Percentiles rank a stretch among this genome's conserved stretches.
These are phyloP conservation scores for Trochalopteron elliotii DNA, from an alignment of 2,113 vertebrate genomes.

Conservation along the genomic window DNA sequence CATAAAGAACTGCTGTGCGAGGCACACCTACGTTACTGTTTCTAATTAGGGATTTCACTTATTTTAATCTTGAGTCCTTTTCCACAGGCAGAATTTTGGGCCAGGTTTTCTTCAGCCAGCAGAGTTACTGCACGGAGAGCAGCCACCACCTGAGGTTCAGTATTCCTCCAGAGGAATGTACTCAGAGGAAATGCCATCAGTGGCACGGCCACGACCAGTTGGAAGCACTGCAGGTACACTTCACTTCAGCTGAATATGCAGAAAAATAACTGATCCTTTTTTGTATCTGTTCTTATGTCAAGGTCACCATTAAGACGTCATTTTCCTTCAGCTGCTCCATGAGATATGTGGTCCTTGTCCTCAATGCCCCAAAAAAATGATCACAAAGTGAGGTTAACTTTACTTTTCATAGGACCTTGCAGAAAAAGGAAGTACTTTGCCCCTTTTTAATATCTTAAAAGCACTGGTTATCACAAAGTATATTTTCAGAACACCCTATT, in stretches of 20 bases:
- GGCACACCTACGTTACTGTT: background rate
- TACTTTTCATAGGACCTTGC: background rate
- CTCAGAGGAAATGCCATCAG: slow-evolving; percentile 83
- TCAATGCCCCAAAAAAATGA: background rate
- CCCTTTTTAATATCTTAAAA: background rate
- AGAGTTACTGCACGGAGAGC: slow-evolving; percentile 78
- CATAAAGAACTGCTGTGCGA: background rate
- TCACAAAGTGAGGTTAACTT: background rate
- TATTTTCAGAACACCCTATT: background rate
- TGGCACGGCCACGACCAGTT: slow-evolving; percentile 89
- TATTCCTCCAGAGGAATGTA: slow-evolving; percentile 85
- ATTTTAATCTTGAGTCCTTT: background rate
- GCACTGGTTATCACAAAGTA: background rate
- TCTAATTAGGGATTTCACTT: background rate
- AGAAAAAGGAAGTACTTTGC: background rate
- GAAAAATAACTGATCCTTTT: background rate
- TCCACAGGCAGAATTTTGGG: slow-evolving; percentile 82
- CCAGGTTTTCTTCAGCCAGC: slow-evolving; percentile 80
- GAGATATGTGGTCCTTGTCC: background rate
- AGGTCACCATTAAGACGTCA: background rate
- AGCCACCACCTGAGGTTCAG: slow-evolving; percentile 79
- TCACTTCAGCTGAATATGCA: background rate
- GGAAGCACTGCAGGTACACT: slow-evolving; percentile 90
- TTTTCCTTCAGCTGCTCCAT: background rate
- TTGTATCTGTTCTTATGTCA: background rate